Percentiles rank a stretch among this genome's conserved stretches.
Conservation (phyloP, 1,140 invertebrate species). For the Sycophila sp. region DNA sequence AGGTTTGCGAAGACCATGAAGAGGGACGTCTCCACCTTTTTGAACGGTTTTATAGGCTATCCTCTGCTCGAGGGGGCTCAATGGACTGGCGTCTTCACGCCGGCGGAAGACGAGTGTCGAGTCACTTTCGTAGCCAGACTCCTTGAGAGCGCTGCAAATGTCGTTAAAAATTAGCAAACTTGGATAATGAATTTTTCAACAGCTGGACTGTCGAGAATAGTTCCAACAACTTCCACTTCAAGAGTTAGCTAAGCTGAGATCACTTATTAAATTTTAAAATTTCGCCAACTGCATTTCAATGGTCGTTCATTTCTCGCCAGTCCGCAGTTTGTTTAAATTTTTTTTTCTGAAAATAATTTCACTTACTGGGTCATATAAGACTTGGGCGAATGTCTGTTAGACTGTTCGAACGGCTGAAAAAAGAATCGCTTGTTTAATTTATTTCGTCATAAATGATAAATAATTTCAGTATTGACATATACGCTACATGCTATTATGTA, state of each 20-base stretch:
- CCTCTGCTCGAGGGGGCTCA: constrained; percentile 82
- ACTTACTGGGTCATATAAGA: constrained; percentile 80
- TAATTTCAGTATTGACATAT: background rate
- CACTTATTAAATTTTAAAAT: background rate
- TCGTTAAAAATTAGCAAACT: constrained; percentile 1
- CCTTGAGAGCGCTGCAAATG: constrained; percentile 78
- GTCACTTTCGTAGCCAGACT: constrained; percentile 90
- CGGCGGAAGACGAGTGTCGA: constrained; percentile 86
- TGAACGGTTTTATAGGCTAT: constrained; percentile 87
- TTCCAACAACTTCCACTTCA: background rate
- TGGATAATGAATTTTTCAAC: background rate
- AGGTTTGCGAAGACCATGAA: constrained; percentile 86
- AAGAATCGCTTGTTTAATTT: constrained; percentile 2
- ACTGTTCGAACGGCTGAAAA: constrained; percentile 63
- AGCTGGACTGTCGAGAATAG: too few species aligned
- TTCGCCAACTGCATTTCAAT: background rate
- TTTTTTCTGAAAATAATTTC: constrained; percentile 18
- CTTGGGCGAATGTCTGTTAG: constrained; percentile 61
- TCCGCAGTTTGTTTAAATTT: too few species aligned
- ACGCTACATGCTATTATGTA: constrained; percentile 21
- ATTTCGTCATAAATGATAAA: background rate
- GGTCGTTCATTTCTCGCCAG: background rate
- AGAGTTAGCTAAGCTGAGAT: background rate
- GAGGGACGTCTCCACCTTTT: constrained; percentile 90
- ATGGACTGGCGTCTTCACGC: constrained; percentile 72